A percentile compares a stretch with the other conserved stretches of the same genome.
Evolutionary conservation across 2,797 vertebrate species (phyloP).

Genomic region (Sternotherus odoratus): DNA sequence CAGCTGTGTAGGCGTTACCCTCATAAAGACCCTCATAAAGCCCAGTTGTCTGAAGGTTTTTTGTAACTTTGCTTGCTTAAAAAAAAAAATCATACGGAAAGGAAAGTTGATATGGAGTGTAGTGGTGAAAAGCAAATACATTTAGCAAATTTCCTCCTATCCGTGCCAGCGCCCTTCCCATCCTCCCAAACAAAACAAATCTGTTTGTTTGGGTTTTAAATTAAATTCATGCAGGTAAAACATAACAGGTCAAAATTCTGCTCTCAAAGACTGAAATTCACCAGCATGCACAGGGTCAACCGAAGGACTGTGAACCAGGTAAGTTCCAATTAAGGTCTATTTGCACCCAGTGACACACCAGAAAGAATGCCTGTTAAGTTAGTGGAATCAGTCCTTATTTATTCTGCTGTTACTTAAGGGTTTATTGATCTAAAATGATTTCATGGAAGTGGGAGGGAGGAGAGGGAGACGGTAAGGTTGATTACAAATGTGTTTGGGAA

Average conservation of each 20-base stretch:
- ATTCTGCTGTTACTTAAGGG: neutral
- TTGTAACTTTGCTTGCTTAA: neutral
- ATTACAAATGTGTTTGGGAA: conserved; percentile 33
- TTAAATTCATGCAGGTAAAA: neutral
- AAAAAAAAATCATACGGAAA: neutral
- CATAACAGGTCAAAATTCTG: neutral
- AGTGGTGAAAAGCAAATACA: fast-evolving
- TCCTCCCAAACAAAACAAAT: neutral
- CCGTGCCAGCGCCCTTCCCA: neutral
- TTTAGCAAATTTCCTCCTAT: neutral
- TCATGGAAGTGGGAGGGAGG: neutral
- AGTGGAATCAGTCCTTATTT: neutral
- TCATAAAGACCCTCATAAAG: conserved; percentile 3
- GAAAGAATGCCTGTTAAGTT: neutral
- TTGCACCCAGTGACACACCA: neutral
- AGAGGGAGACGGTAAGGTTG: neutral
- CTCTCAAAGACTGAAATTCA: neutral
- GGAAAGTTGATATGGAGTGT: neutral
- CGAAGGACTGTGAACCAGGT: fast-evolving
- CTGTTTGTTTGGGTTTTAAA: neutral
- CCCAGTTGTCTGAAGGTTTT: conserved; percentile 16
- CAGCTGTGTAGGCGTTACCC: conserved; percentile 65
- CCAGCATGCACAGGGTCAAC: neutral
- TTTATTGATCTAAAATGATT: conserved; percentile 19
- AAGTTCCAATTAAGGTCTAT: neutral